Percentiles rank a stretch among this genome's conserved stretches.
Conservation (phyloP, 2,113 vertebrate genomes). For the Hucho hucho region DNA sequence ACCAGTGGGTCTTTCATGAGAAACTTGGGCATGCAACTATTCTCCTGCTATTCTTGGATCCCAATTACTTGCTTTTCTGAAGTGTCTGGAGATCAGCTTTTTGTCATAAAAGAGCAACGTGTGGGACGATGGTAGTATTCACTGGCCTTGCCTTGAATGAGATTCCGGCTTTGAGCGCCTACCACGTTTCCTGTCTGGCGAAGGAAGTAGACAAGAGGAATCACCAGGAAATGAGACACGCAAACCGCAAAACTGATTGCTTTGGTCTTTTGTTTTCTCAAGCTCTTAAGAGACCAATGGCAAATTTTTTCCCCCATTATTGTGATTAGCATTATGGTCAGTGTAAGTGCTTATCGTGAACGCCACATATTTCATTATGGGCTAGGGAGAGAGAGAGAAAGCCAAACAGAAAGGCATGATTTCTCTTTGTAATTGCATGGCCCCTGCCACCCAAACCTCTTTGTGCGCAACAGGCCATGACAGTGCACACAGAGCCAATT, state of each 20-base stretch:
- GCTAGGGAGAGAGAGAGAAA: constrained; percentile 26
- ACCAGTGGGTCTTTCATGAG: constrained; percentile 45
- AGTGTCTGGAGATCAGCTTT: constrained; percentile 45
- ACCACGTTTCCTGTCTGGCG: constrained; percentile 18
- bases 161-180: constrained; percentile 7
- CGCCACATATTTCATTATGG: constrained; percentile 34
- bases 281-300: neutral
- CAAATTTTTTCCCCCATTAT: constrained; percentile 27
- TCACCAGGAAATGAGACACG: no score
- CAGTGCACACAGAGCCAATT: constrained; percentile 58
- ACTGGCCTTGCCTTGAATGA: constrained; percentile 2
- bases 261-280: neutral
- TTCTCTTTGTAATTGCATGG: constrained; percentile 42
- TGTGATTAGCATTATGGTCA: constrained; percentile 31
- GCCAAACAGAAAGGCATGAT: constrained; percentile 25
- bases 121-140: neutral
- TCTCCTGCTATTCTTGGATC: constrained; percentile 43
- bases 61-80: constrained; percentile 63
- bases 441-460: constrained; percentile 57
- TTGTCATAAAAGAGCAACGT: neutral
- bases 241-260: no score
- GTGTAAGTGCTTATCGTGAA: constrained; percentile 30
- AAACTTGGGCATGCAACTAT: constrained; percentile 48
- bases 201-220: constrained; percentile 13
- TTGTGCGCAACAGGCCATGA: constrained; percentile 65